Percentiles rank a stretch among this genome's conserved stretches.
Evolutionary conservation across 2,113 vertebrate species (phyloP).

Genomic region (Triplophysa tibetana): DNA sequence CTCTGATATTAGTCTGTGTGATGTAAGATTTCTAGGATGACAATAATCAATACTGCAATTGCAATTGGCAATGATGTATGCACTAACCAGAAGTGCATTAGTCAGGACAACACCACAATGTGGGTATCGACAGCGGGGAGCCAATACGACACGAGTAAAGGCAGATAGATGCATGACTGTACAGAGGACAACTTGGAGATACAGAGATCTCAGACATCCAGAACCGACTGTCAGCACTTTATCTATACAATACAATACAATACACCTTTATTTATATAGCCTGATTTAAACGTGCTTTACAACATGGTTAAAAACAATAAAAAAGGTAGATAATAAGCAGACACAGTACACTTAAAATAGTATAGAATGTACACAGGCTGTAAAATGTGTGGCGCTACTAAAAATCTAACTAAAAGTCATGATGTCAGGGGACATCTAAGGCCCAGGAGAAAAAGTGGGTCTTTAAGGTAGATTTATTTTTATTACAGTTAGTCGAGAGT

Average conservation of each 20-base stretch:
- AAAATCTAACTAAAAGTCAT: too few species aligned
- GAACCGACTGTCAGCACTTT: conserved; percentile 54
- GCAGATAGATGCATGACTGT: conserved; percentile 68
- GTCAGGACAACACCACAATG: conserved; percentile 63
- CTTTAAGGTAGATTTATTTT: too few species aligned
- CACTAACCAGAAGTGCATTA: conserved; percentile 58
- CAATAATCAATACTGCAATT: conserved; percentile 55
- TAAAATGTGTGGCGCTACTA: too few species aligned
- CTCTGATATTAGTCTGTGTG: conserved; percentile 46
- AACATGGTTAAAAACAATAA: too few species aligned
- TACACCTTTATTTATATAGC: too few species aligned
- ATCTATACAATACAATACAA: conserved; percentile 1
- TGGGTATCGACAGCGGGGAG: conserved; percentile 65
- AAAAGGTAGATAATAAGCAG: too few species aligned
- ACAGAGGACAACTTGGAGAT: conserved; percentile 50
- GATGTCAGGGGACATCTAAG: too few species aligned
- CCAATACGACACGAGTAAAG: conserved; percentile 60
- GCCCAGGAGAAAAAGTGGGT: too few species aligned
- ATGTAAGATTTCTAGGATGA: conserved; percentile 39
- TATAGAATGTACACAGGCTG: too few species aligned
- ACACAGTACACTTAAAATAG: too few species aligned
- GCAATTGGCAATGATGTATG: conserved; percentile 47
- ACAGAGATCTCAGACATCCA: conserved; percentile 34
- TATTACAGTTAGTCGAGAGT: too few species aligned
- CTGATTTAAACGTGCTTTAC: too few species aligned